A percentile compares a stretch with the other conserved stretches of the same genome.
Conservation (phyloP, 2,113 vertebrate species). For the Sorex araneus region DNA sequence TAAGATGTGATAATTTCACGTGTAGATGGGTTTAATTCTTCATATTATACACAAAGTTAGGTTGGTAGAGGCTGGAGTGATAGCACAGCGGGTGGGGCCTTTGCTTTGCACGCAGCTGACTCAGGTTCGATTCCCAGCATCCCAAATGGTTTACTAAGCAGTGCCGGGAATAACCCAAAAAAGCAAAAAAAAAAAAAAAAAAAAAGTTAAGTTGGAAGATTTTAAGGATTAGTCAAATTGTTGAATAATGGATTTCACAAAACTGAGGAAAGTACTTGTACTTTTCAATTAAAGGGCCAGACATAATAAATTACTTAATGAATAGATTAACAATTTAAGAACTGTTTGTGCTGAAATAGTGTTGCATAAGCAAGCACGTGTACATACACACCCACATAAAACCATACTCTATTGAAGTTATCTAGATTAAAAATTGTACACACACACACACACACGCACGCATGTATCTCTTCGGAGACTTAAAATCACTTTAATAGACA, state of each 20-base stretch:
- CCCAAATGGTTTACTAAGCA: no score
- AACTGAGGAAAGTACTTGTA: background rate
- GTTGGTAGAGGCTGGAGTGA: no score
- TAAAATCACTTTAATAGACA: background rate
- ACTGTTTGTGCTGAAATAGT: slow-evolving; percentile 9
- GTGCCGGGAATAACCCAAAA: no score
- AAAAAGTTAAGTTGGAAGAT: slow-evolving; percentile 44
- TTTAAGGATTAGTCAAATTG: slow-evolving; percentile 29
- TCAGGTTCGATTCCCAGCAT: no score
- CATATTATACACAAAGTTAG: background rate
- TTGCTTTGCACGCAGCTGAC: no score
- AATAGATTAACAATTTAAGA: slow-evolving; percentile 34
- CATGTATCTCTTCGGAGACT: background rate
- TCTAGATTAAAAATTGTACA: background rate
- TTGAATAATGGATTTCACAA: slow-evolving; percentile 33
- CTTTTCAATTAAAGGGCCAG: background rate
- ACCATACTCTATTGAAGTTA: background rate
- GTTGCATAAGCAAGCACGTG: background rate
- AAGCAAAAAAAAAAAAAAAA: no score
- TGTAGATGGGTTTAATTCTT: background rate
- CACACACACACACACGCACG: no score
- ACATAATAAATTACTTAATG: slow-evolving; percentile 41
- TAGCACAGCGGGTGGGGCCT: no score
- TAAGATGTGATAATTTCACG: slow-evolving; percentile 1
- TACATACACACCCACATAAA: background rate